Evolutionary conservation across 2,888 invertebrate species (phyloP).

Genomic region (Drosophila suboccidentalis): DNA sequence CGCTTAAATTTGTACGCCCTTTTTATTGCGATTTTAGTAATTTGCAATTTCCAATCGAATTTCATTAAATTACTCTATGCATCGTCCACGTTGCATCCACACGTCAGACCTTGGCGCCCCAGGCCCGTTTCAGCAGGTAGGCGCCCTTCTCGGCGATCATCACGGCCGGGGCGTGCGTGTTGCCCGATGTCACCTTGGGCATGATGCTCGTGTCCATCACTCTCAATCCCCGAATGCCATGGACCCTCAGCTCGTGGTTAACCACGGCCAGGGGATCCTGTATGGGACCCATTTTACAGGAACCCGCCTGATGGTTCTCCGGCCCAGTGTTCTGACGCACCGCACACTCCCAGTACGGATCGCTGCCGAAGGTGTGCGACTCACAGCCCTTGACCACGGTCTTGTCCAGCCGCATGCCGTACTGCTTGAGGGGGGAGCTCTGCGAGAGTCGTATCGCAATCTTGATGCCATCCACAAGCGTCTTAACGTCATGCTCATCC

Average conservation of each 20-base stretch:
- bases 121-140: conserved; percentile 84
- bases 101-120: conserved; percentile 85
- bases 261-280: conserved; percentile 91
- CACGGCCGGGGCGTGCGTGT: conserved; percentile 91
- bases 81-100: conserved; percentile 84
- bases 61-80: conserved; percentile 84
- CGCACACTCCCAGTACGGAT: conserved; percentile 92
- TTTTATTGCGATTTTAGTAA: conserved; percentile 32
- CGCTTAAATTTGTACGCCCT: conserved; percentile 48
- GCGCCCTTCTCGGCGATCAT: conserved; percentile 92
- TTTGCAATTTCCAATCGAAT: conserved; percentile 43
- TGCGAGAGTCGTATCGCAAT: conserved; percentile 90
- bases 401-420: conserved; percentile 91
- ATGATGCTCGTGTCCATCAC: conserved; percentile 93
- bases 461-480: conserved; percentile 93
- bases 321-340: conserved; percentile 90
- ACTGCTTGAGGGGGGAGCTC: conserved; percentile 89
- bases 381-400: conserved; percentile 92
- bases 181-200: conserved; percentile 91
- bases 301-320: conserved; percentile 93
- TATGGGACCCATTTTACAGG: conserved; percentile 92
- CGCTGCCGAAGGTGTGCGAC: conserved; percentile 89
- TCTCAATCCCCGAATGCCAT: conserved; percentile 89
- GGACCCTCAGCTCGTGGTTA: conserved; percentile 88
- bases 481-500: conserved; percentile 90